Evolutionary conservation across 2,888 invertebrate species (phyloP).

Genomic region (Melieria picta): DNA sequence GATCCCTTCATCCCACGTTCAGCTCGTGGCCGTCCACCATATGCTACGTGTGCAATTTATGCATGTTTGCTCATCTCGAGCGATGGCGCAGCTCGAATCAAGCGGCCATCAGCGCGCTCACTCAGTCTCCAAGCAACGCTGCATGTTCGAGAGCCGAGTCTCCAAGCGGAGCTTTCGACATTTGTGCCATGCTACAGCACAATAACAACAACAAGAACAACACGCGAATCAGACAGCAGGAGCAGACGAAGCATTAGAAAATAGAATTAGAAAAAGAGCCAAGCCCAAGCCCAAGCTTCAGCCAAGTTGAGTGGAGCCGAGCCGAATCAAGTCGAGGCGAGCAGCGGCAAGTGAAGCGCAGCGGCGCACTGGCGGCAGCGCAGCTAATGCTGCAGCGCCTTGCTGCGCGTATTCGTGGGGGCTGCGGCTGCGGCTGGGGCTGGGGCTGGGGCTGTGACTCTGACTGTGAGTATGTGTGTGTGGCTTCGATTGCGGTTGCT

Average conservation of each 20-base stretch:
- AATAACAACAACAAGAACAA: too few species aligned
- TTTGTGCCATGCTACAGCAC: too few species aligned
- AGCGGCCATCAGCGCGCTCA: too few species aligned
- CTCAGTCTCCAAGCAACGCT: too few species aligned
- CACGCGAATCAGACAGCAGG: background rate
- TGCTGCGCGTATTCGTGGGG: background rate
- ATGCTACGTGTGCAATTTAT: too few species aligned
- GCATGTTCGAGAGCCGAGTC: too few species aligned
- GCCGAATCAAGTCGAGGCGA: background rate
- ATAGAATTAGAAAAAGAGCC: background rate
- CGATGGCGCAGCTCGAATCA: too few species aligned
- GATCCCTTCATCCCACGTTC: too few species aligned
- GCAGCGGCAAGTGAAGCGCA: background rate
- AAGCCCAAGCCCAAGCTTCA: constrained; percentile 7
- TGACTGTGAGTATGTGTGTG: constrained; percentile 6
- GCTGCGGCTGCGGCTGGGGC: background rate
- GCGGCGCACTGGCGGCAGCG: background rate
- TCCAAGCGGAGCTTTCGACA: too few species aligned
- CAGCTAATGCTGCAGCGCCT: background rate
- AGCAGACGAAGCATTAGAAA: background rate
- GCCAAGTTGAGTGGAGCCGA: background rate
- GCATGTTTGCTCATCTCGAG: too few species aligned
- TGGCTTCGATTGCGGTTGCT: background rate
- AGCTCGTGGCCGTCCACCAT: too few species aligned
- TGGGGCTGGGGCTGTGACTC: background rate